Evolutionary conservation across 2,797 vertebrate species (phyloP).

Genomic region (Rhynchonycteris naso): DNA sequence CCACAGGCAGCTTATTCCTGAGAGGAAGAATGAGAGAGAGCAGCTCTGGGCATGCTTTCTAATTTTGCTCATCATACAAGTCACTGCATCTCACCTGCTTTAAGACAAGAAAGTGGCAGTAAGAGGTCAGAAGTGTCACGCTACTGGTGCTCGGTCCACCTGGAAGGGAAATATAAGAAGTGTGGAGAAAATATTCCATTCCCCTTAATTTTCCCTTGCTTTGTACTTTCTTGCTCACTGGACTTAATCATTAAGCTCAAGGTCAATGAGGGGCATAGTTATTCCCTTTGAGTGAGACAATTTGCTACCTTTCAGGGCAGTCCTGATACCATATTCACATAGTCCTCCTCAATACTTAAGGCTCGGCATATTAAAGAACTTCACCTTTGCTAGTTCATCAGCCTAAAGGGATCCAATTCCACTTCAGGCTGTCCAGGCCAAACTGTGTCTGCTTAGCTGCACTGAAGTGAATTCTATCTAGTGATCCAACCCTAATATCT

Average conservation of each 20-base stretch:
- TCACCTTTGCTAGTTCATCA: not conserved
- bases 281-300: not conserved
- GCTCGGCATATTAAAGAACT: not conserved
- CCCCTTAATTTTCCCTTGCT: not conserved
- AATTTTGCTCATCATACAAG: not conserved
- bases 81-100: not conserved
- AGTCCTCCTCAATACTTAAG: not conserved
- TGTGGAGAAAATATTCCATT: not conserved
- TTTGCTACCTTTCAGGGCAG: not conserved
- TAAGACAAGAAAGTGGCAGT: not conserved
- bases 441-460: not conserved
- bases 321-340: not conserved
- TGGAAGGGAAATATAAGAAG: not conserved
- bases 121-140: not conserved
- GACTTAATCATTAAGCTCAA: not conserved
- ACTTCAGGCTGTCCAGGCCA: not conserved
- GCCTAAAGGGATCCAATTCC: not conserved
- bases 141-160: not conserved
- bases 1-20: not conserved
- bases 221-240: not conserved
- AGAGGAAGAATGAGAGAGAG: not conserved
- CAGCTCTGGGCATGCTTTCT: not conserved
- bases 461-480: not conserved
- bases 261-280: not conserved
- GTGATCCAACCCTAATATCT: not conserved